phyloP scores from a whole-genome alignment of 2,113 vertebrate genomes.

The Bubo blakistoni region DNA sequence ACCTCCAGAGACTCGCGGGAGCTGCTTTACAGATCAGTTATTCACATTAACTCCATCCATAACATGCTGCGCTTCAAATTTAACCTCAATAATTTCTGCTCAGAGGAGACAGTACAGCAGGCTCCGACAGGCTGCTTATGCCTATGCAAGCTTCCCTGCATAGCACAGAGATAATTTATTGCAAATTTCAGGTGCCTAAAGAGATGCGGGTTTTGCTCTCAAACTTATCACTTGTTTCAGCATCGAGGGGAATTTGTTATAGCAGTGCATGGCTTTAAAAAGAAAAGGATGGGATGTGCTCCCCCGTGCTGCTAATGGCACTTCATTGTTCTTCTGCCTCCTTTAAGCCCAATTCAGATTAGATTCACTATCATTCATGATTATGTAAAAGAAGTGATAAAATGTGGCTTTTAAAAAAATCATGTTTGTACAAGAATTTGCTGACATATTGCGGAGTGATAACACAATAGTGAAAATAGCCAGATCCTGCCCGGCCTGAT shows the following conservation, averaged over 20 bases:
- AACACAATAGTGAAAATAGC: slow-evolving; percentile 66
- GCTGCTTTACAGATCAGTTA: not conserved
- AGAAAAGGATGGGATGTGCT: not conserved
- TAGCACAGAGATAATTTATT: not conserved
- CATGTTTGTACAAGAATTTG: slow-evolving; percentile 68
- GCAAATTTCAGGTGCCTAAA: not conserved
- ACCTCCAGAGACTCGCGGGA: not conserved
- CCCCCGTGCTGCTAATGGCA: not conserved
- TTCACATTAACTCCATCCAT: not conserved
- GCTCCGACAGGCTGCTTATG: not conserved
- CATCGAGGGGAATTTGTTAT: not conserved
- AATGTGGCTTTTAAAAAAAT: slow-evolving; percentile 38
- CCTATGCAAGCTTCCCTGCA: not conserved
- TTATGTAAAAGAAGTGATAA: slow-evolving; percentile 65
- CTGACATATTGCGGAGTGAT: slow-evolving; percentile 71
- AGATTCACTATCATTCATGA: slow-evolving; percentile 73
- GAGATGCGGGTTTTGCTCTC: not conserved
- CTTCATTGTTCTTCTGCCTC: slow-evolving; percentile 34
- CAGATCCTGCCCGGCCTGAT: slow-evolving; percentile 52
- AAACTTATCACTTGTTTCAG: not conserved
- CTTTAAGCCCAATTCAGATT: slow-evolving; percentile 71
- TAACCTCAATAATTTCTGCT: not conserved
- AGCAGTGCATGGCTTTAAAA: not conserved
- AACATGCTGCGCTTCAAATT: not conserved
- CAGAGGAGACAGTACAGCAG: not conserved